These are phyloP conservation scores for Cryptoleucopteryx plumbea DNA, from an alignment of 2,113 vertebrate genomes.

Conservation along the genomic window DNA sequence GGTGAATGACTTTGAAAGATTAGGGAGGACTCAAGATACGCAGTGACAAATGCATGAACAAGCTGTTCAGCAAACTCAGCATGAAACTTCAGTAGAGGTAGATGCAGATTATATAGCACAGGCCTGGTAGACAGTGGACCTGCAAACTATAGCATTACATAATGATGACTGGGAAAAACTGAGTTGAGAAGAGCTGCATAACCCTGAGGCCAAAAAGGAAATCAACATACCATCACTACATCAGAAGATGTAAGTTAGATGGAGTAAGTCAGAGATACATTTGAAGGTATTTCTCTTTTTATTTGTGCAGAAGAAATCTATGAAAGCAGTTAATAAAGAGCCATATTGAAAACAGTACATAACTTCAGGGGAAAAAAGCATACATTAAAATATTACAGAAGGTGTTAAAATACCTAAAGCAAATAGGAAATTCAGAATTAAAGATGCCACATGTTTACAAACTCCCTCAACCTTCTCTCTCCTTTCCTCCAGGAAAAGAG, in stretches of 20 bases:
- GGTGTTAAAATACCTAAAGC: not conserved
- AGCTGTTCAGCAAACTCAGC: not conserved
- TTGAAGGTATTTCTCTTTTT: not conserved
- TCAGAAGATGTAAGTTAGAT: not conserved
- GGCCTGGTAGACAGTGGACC: not conserved
- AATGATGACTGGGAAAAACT: not conserved
- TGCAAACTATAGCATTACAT: not conserved
- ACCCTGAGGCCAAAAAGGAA: not conserved
- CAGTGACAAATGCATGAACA: not conserved
- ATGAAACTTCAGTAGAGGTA: not conserved
- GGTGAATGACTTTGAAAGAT: not conserved
- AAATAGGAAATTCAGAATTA: not conserved
- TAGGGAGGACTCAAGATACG: not conserved
- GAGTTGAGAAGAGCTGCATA: not conserved
- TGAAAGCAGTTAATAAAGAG: not conserved
- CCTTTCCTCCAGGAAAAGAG: not conserved
- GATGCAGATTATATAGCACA: not conserved
- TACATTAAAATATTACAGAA: not conserved
- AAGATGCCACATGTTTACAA: not conserved
- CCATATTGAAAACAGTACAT: not conserved
- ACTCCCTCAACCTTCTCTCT: not conserved
- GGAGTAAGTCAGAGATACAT: not conserved
- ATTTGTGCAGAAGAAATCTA: not conserved
- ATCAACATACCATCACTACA: not conserved
- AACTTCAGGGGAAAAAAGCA: not conserved